Evolutionary conservation across 2,797 vertebrate genomes (phyloP), one percentile per base, ranked within the genome.

Genomic region (Aeoliscus strigatus): DNA sequence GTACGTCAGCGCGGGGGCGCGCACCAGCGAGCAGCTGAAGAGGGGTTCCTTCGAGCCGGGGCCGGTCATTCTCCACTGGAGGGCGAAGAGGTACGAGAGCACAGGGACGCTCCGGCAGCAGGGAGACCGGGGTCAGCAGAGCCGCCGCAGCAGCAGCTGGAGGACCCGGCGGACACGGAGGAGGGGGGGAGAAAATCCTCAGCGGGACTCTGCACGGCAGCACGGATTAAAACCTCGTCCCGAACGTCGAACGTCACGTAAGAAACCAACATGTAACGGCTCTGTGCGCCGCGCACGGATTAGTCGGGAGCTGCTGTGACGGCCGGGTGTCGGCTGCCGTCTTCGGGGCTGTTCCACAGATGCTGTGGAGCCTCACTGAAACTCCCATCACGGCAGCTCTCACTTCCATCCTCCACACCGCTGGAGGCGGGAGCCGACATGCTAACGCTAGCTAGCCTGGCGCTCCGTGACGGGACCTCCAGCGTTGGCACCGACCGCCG

Each of bases 1-100:
- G 7, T 17, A 17, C 17, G 6, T 1, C 13, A 17, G n/a, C 8
- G 4, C 27, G 6, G 36, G 17, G 42, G 10, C 42, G 5, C 48
- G 1, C 31, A 7, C 8, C 18, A 25, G 14, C 21, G 5, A n/a
- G 46, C 30, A 32, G 58, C 41, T 41, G 63, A 63, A 67, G 11
- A 37, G 73, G 64, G 46, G 5, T 32, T 81, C 77, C 76, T 75
- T 79, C 74, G 62, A 54, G 72, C 60, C n/a, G n/a, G 65, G 72
- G 58, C 74, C 46, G 72, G 16, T 69, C 60, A 78, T 39, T 83
- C 80, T 84, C 82, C 85, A 83, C 86, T 80, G 86, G 86, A 87
- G 87, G 83, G 84, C 81, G 80, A n/a, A 71, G 66, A 72, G 76
- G 58, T 60, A 79, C 78, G 59, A 73, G 70, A 79, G 60, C 63